Evolutionary conservation across 2,113 vertebrate species (phyloP), one percentile per base, ranked within the genome.

Genomic region (Anser brachyrhynchus): DNA sequence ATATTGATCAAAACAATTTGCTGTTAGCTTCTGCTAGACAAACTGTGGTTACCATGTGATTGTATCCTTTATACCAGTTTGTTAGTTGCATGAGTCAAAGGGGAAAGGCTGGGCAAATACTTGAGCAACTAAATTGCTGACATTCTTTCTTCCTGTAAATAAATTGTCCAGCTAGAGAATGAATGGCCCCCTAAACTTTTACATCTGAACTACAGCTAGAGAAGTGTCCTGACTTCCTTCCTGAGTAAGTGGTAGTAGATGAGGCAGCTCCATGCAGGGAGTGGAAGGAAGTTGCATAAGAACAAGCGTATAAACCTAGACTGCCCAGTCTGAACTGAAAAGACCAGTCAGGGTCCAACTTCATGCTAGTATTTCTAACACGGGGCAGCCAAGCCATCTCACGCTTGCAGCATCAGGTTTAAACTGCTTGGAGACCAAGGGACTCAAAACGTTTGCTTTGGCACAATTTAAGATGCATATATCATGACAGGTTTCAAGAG

Each of bases 1-100:
- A 94, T 96, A 96, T 96, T 46, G 92, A 87, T 87, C 87, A 73
- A 66, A 95, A 93, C 87, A 82, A 91, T 89, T 90, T 87, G 74
- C 77, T 93, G 20, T 92, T 93, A 89, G 71, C 67, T 95, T 89
- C 91, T 97, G 77, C 87, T 91, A 87, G 87, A 82, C 88, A 89
- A 90, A 87, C 59, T 9, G 9, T 65, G 83, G 93, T 80, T 95
- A 87, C 0, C 0, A 67, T 75, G 78, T 21, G 61, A 86, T 69
- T 10, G 29, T 81, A 65, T 92, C 67, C 62, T 85, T 85, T 90
- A 91, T 54, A 83, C 41, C 72, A 80, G 41, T 70, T 94, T 57
- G 75, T 85, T 90, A 94, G 81, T 87, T 92, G 87, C n/a, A 19
- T 84, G 89, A 81, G 23, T 72, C 61, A 74, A 87, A 89, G 80